These are phyloP conservation scores for Erithacus rubecula DNA, from an alignment of 2,797 vertebrate species.

Conservation along the genomic window DNA sequence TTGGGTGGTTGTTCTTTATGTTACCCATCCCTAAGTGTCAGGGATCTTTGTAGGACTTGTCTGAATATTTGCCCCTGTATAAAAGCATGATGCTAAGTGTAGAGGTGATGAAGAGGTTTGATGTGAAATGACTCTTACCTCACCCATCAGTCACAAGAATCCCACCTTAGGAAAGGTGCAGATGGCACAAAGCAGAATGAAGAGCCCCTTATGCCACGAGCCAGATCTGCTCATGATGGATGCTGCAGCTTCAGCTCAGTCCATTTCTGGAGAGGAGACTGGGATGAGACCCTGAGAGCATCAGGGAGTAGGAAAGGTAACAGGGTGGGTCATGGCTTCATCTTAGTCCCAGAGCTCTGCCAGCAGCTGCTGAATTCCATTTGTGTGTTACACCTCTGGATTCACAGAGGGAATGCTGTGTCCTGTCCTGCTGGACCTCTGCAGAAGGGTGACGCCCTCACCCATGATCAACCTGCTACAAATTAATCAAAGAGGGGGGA, in stretches of 20 bases:
- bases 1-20: fast-evolving
- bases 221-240: fast-evolving
- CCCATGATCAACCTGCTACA: fast-evolving
- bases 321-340: neutral
- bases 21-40: neutral
- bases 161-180: neutral
- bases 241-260: neutral
- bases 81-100: neutral
- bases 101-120: neutral
- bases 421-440: fast-evolving
- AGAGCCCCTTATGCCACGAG: neutral
- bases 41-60: neutral
- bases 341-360: neutral
- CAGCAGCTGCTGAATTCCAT: neutral
- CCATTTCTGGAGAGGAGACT: neutral
- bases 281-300: neutral
- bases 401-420: neutral
- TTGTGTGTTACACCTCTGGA: neutral
- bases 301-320: neutral
- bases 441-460: neutral
- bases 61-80: neutral
- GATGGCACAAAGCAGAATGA: neutral
- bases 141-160: neutral
- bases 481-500: neutral
- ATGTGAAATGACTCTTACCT: neutral